These are phyloP conservation scores for Cynodonichthys magdalenae DNA, from an alignment of 2,797 vertebrate species.

Conservation along the genomic window DNA sequence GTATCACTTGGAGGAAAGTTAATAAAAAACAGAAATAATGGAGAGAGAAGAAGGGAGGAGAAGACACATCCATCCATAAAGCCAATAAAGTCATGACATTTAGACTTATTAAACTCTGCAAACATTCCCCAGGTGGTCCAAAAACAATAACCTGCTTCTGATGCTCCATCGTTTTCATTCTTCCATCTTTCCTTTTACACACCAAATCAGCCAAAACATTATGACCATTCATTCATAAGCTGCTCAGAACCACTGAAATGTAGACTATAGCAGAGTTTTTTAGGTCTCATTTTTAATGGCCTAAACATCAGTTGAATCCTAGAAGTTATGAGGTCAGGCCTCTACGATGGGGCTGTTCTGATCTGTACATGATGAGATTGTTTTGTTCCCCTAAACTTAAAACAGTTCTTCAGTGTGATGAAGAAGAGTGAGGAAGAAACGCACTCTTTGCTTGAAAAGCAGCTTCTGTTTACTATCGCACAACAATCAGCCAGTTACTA, in stretches of 20 bases:
- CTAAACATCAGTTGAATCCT: neutral
- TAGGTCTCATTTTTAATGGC: neutral
- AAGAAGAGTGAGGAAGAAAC: too few species aligned
- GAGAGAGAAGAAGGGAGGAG: conserved; percentile 21
- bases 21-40: conserved; percentile 13
- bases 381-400: neutral
- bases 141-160: conserved; percentile 62
- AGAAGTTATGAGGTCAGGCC: neutral
- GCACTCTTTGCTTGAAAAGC: too few species aligned
- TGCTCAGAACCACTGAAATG: neutral
- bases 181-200: conserved; percentile 19
- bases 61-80: conserved; percentile 68
- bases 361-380: too few species aligned
- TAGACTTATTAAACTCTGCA: conserved; percentile 77
- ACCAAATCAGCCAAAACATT: neutral
- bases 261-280: neutral
- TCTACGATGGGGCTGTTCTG: neutral
- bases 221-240: neutral
- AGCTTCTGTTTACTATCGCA: too few species aligned
- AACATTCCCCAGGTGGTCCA: conserved; percentile 72
- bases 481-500: too few species aligned
- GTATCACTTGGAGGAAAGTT: neutral
- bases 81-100: conserved; percentile 81
- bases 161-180: conserved; percentile 11
- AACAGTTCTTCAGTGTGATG: too few species aligned